These are phyloP conservation scores for Brachyptera risi DNA, from an alignment of 2,888 invertebrate genomes.

Conservation along the genomic window DNA sequence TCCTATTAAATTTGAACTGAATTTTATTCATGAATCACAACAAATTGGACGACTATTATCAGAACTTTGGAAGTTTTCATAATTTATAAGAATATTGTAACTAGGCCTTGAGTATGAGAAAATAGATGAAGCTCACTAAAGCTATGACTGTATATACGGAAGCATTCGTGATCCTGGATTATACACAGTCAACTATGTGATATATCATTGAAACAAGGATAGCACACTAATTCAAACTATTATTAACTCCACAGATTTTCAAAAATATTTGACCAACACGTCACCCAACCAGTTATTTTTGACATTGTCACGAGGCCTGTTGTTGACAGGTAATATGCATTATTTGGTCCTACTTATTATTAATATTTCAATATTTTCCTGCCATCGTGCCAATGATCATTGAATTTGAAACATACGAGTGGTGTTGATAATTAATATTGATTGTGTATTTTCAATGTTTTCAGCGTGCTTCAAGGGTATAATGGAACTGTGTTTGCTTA, in stretches of 20 bases:
- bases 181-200: too few relatives aligned
- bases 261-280: constrained; percentile 46
- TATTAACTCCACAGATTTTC: constrained; percentile 44
- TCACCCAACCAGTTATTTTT: constrained; percentile 46
- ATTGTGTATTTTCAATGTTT: constrained; percentile 27
- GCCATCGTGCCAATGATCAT: too few relatives aligned
- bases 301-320: constrained; percentile 49
- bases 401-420: background rate
- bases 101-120: too few relatives aligned
- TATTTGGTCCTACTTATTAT: too few relatives aligned
- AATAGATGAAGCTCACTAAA: too few relatives aligned
- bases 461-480: constrained; percentile 51
- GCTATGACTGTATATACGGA: too few relatives aligned
- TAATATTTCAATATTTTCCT: constrained; percentile 4
- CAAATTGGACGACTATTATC: too few relatives aligned
- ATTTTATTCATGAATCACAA: too few relatives aligned
- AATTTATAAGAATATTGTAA: too few relatives aligned
- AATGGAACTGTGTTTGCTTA: constrained; percentile 55
- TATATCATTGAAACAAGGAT: background rate
- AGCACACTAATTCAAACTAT: background rate
- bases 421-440: background rate
- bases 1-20: too few relatives aligned
- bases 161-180: too few relatives aligned
- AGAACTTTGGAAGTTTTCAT: too few relatives aligned
- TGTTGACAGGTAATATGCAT: constrained; percentile 45